These are phyloP conservation scores for Bombus affinis DNA, from an alignment of 1,140 invertebrate genomes.

Conservation along the genomic window DNA sequence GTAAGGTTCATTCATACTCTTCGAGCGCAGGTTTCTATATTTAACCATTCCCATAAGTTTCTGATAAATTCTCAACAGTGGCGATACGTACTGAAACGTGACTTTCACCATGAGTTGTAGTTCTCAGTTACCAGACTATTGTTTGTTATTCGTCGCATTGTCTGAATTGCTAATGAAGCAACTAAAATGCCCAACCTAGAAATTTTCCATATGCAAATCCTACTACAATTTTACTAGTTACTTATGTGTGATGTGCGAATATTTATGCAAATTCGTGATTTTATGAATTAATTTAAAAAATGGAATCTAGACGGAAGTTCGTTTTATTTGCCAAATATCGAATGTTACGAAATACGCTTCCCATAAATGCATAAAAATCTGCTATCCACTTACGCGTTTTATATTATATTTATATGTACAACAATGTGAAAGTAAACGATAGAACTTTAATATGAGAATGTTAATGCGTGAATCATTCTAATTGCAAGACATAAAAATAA, in stretches of 20 bases:
- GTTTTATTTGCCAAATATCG: too few species aligned
- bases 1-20: neutral
- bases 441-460: neutral
- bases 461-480: neutral
- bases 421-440: too few species aligned
- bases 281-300: too few species aligned
- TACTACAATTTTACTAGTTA: neutral
- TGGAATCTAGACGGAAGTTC: too few species aligned
- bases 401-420: too few species aligned
- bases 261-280: too few species aligned
- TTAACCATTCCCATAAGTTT: conserved; percentile 24
- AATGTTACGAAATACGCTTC: too few species aligned
- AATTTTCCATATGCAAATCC: neutral
- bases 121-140: neutral
- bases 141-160: neutral
- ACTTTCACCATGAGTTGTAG: conserved; percentile 8
- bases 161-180: conserved; percentile 3
- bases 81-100: conserved; percentile 3
- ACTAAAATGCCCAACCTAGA: neutral
- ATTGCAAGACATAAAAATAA: neutral
- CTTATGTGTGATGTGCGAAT: too few species aligned
- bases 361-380: too few species aligned
- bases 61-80: neutral
- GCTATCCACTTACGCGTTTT: too few species aligned
- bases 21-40: neutral